Conservation (phyloP, 2,888 invertebrate species). For the Sipha maydis region DNA sequence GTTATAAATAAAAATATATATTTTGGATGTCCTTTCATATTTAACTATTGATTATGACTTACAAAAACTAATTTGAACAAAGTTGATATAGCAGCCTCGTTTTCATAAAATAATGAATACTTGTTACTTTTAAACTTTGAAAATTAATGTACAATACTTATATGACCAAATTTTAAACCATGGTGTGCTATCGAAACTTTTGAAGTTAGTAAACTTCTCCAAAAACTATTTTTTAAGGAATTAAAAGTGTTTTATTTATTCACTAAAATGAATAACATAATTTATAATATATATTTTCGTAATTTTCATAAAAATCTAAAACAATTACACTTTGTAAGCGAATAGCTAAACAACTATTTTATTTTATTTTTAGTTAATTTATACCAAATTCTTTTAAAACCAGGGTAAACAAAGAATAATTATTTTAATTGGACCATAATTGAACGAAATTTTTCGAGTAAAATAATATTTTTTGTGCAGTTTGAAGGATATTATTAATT, state of each 20-base stretch:
- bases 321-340: neutral
- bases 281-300: neutral
- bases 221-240: no score
- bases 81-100: neutral
- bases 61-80: neutral
- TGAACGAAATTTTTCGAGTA: neutral
- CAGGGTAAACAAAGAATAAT: neutral
- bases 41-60: neutral
- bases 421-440: neutral
- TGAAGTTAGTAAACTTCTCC: neutral
- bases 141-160: conserved; percentile 2
- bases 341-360: neutral
- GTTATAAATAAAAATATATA: neutral
- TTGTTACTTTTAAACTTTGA: neutral
- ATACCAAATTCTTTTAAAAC: neutral
- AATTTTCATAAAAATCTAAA: neutral
- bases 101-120: neutral
- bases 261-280: neutral
- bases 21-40: neutral
- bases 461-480: neutral
- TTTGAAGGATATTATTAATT: neutral
- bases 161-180: neutral
- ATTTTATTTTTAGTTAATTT: neutral
- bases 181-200: neutral
- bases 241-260: neutral